Base-by-base conservation (phyloP, 2,888 invertebrate species). In the Palloptera scutellata region DNA sequence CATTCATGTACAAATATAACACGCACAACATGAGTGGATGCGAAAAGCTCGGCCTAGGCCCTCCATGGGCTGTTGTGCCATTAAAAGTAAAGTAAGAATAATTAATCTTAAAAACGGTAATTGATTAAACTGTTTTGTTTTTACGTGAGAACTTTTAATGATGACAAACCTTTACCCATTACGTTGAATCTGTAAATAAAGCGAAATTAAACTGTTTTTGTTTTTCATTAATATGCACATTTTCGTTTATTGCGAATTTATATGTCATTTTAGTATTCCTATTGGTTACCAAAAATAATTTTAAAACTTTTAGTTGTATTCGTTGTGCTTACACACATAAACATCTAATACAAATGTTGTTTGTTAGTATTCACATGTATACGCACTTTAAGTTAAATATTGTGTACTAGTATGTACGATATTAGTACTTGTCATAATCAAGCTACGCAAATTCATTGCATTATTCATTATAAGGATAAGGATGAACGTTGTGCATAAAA, bases 271-370 rank as follows among this genome's bases (percentile, higher is more conserved):
- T 70, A 72, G 70, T 73, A 72, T 62, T 70, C 71, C 71, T 74
- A 73, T 74, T 72, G 72, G 70, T 82, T 81, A 82, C 82, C 81
- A 81, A 81, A 81, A 81, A 82, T 81, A 81, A 76, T 79, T 80
- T 79, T 77, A 80, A 80, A 77, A 76, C 73, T 76, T 78, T 70
- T 63, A 52, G 30, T 30, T 30, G 30, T 17, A 30, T 61, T 61
- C 19, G 10, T 67, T 70, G n/a, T 43, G 45, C 52, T 59, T 62
- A 53, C 58, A 68, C 68, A 68, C 61, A 52, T 60, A 61, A 61
- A 66, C 65, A 70, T 66, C 68, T 60, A 68, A 57, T 62, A 66
- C 62, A 67, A 60, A 65, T 66, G 58, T 64, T 48, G 53, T 51
- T 64, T 57, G 15, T 60, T 54, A 60, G 58, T 52, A 66, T 66